Evolutionary conservation across 2,113 vertebrate species (phyloP).

Genomic region (Heterotilapia buettikoferi): DNA sequence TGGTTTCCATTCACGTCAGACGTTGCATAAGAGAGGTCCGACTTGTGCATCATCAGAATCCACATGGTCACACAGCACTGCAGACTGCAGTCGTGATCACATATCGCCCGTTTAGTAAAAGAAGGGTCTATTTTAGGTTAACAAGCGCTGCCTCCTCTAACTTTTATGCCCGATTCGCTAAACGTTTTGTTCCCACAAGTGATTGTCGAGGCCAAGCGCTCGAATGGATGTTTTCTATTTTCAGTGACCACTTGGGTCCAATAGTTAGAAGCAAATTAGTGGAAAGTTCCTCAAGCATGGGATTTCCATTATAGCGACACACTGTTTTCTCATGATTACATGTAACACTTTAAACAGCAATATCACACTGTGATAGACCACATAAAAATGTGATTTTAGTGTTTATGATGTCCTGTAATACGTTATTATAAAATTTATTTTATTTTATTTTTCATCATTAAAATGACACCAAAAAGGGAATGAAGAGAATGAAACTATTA

Average conservation of each 20-base stretch:
- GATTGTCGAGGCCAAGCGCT: constrained; percentile 1
- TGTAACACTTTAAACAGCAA: not conserved
- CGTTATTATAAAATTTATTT: not conserved
- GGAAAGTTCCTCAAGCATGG: constrained; percentile 37
- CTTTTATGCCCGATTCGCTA: not conserved
- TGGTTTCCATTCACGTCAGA: constrained; percentile 51
- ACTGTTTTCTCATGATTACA: not conserved
- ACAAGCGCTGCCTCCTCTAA: not conserved
- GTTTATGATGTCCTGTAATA: not conserved
- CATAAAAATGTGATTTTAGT: fast-evolving
- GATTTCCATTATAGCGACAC: constrained; percentile 38
- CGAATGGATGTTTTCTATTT: constrained; percentile 43
- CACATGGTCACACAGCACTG: not conserved
- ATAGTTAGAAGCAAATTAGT: constrained; percentile 30
- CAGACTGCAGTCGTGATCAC: not conserved
- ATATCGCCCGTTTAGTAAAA: not conserved
- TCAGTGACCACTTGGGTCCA: constrained; percentile 14
- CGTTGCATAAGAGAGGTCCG: not conserved
- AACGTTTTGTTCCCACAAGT: not conserved
- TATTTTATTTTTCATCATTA: not conserved
- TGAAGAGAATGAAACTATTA: not conserved
- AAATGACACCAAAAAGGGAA: fast-evolving
- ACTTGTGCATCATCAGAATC: not conserved
- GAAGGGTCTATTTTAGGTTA: not conserved
- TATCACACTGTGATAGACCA: not conserved